Base-by-base conservation (phyloP, 2,113 vertebrate species). In the Ahaetulla prasina region DNA sequence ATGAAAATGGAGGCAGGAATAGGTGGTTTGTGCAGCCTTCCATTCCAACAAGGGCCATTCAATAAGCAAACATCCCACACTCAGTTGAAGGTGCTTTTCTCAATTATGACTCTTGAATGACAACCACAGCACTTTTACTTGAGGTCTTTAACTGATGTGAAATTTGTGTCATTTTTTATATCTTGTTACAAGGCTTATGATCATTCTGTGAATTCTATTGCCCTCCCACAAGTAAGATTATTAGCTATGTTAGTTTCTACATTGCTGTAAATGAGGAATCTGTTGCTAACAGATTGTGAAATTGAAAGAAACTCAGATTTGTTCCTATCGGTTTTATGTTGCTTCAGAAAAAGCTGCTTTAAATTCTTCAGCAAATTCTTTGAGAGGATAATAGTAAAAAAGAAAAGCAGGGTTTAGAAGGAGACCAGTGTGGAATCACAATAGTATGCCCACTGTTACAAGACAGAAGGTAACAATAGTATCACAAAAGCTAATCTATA, bases 381-480 rank as follows among this genome's bases (percentile, higher is more conserved):
- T 95, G 86, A 50, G 92, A 95, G 92, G 60, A 92, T 80, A 35
- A 10, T 47, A 22, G n/a, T 49, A 94, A 93, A 90, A 52, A 93
- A 94, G 39, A 95, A 43, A 55, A 94, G 23, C 27, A 25, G 89
- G 84, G 52, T 55, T 55, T 93, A 87, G 92, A 95, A 95, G 93
- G 91, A 93, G 94, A 94, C 55, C 49, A 91, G 63, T 68, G 89
- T 91, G 90, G 93, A 96, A 90, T 94, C 95, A 94, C 94, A 92
- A 94, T 25, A 96, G 93, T 92, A 88, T 95, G 91, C 95, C 93
- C 95, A 91, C 93, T 94, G 92, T 95, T 96, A 90, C 2, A 93
- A 96, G 96, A 95, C 95, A 95, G 94, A 93, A 60, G 0, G 92
- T 94, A 95, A 96, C 96, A 97, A 96, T 97, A 84, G 52, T 96